These are phyloP conservation scores for Enteromius fasciolatus DNA, from an alignment of 2,797 vertebrate species.

Conservation along the genomic window DNA sequence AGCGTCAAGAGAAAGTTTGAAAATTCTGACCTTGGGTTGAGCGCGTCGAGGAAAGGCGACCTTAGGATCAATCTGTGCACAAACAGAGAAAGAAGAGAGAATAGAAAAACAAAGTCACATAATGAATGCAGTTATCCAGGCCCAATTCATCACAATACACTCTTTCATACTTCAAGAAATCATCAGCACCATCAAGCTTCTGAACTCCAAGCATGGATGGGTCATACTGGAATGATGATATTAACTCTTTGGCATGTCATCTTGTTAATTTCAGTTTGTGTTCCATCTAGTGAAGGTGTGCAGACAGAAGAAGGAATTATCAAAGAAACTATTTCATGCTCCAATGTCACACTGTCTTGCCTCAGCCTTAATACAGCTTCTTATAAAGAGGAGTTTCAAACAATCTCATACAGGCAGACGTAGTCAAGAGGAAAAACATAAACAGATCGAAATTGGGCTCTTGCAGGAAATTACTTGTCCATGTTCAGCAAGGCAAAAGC, in stretches of 20 bases:
- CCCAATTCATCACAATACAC: not conserved
- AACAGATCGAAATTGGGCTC: slow-evolving; percentile 66
- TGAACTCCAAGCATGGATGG: slow-evolving; percentile 16
- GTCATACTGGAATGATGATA: not conserved
- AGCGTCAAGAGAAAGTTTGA: not conserved
- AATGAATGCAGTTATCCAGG: not conserved
- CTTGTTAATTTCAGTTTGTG: slow-evolving; percentile 72
- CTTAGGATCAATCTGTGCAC: slow-evolving; percentile 97
- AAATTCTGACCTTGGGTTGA: slow-evolving; percentile 96
- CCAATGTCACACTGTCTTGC: slow-evolving; percentile 64
- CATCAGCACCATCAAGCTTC: not conserved
- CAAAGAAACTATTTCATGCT: slow-evolving; percentile 71
- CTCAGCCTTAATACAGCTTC: slow-evolving; percentile 60
- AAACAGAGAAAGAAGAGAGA: slow-evolving; percentile 47
- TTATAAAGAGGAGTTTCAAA: slow-evolving; percentile 60
- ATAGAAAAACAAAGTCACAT: not conserved
- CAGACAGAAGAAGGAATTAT: slow-evolving; percentile 63
- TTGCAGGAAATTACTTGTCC: slow-evolving; percentile 63
- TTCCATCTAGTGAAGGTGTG: slow-evolving; percentile 67
- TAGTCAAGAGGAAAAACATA: slow-evolving; percentile 58
- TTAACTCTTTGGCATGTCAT: slow-evolving; percentile 69
- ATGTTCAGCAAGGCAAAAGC: slow-evolving; percentile 57
- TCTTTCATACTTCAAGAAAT: slow-evolving; percentile 5
- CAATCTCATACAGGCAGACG: slow-evolving; percentile 60
- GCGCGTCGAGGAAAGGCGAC: slow-evolving; percentile 99